Conservation (phyloP, 2,797 vertebrate species). For the Coccyzus lansbergi region DNA sequence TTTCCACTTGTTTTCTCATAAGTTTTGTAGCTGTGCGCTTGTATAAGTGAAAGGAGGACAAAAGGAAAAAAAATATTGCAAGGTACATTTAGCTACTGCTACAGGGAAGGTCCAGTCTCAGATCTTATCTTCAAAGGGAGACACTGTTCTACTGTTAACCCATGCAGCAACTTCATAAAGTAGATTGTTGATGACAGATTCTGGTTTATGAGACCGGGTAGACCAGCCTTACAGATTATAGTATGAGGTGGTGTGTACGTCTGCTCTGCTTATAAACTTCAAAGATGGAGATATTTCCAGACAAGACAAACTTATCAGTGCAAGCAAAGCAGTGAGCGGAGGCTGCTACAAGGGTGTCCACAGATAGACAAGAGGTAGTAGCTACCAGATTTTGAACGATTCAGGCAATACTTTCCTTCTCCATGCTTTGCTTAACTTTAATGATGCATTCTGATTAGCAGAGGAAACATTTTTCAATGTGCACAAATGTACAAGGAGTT, state of each 20-base stretch:
- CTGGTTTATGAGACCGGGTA: not conserved
- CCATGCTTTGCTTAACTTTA: not conserved
- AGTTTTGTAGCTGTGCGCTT: not conserved
- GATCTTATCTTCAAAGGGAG: not conserved
- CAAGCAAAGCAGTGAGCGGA: not conserved
- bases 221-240: not conserved
- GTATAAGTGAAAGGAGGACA: not conserved
- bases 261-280: not conserved
- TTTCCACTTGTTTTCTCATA: not conserved
- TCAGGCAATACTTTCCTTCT: not conserved
- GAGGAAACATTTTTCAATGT: not conserved
- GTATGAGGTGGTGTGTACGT: not conserved
- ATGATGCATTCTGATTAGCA: not conserved
- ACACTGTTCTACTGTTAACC: not conserved
- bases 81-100: not conserved
- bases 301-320: not conserved
- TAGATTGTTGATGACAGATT: not conserved
- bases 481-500: not conserved
- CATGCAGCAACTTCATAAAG: not conserved
- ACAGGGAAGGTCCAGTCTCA: not conserved
- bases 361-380: not conserved
- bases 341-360: not conserved
- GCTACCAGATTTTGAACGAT: not conserved
- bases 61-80: not conserved
- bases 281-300: not conserved